Evolutionary conservation across 2,888 invertebrate genomes (phyloP), one percentile per base, ranked within the genome.

Genomic region (Tenthredo livida): DNA sequence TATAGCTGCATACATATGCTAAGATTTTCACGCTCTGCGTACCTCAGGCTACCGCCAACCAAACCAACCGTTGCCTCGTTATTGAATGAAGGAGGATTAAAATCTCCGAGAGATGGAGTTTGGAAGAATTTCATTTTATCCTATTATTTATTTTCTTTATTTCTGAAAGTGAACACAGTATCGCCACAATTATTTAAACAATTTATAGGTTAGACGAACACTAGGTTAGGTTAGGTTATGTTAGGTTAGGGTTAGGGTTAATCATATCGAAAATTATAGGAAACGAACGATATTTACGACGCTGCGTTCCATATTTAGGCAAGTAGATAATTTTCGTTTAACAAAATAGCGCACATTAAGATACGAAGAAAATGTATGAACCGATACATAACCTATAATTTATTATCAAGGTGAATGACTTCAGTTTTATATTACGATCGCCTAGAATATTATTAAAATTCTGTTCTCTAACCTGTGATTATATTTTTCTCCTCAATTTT

Each of bases 1-100:
- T 91, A 92, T 0, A 90, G 88, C 70, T 92, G 92, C 10, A 90
- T 88, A 85, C 93, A 92, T 75, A 91, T 89, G 29, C 89, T 87
- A 3, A 92, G 84, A 15, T 89, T 88, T n/a, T 90, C 87, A 84
- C 87, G 89, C 15, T 89, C 86, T 70, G 91, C 91, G 58, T 90
- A 90, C 9, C 90, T 84, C 2, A 89, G 84, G 0, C 33, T 80
- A 29, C 88, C 86, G 21, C 86, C 86, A 5, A 91, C 87, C 15
- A 91, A 85, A 21, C 90, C 90, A 0, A 90, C 90, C 2, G 91
- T 89, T 0, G 90, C 89, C 33, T 84, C 67, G 12, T 91, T 88
- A 21, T 88, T 88, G 72, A 88, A 87, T 17, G 89, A 85, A 0
- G 87, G 85, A 10, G 90, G 88, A n/a, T 88, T 87, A 72, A 93